Evolutionary conservation across 2,797 vertebrate genomes (phyloP), one percentile per base, ranked within the genome.

Genomic region (Cynopterus sphinx): DNA sequence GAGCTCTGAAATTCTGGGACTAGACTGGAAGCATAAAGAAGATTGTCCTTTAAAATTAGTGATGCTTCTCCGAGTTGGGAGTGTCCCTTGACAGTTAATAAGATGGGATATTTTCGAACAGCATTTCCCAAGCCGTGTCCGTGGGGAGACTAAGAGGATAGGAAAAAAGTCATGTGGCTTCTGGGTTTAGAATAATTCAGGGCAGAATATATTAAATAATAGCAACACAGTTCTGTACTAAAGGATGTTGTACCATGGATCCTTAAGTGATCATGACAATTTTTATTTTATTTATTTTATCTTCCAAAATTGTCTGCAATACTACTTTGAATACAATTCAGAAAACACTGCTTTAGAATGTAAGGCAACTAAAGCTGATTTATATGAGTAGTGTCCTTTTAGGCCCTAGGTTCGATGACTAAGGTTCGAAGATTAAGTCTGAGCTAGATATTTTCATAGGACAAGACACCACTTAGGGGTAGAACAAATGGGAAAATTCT

Each of bases 201-300:
- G 46, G 33, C 74, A 53, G 28, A 17, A 43, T 3, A 5, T 53
- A 17, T 63, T 77, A 49, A 63, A 41, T 7, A 51, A 21, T 9
- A 12, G 43, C 6, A 41, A 0, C 33, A 6, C 0, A 4, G 22
- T 39, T 33, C 26, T 89, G 46, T 65, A 22, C 24, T 5, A 16
- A 68, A 70, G 63, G 26, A 49, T 21, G 8, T 0, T 3, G 19
- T 0, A 5, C 3, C 6, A 31, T 0, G 1, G 43, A 71, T 57
- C 26, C 24, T 31, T 33, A 9, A 39, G 6, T 21, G 8, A 51
- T 21, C 11, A 5, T 7, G 36, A 11, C 16, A 10, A 17, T 87
- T 90, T 84, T 73, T 24, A 78, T 74, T 79, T 93, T 39, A 28
- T 31, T 71, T 71, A 24, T 77, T 92, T 63, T 41, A 24, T 81